Evolutionary conservation across 2,797 vertebrate genomes (phyloP).

Genomic region (Threskiornis aethiopicus): DNA sequence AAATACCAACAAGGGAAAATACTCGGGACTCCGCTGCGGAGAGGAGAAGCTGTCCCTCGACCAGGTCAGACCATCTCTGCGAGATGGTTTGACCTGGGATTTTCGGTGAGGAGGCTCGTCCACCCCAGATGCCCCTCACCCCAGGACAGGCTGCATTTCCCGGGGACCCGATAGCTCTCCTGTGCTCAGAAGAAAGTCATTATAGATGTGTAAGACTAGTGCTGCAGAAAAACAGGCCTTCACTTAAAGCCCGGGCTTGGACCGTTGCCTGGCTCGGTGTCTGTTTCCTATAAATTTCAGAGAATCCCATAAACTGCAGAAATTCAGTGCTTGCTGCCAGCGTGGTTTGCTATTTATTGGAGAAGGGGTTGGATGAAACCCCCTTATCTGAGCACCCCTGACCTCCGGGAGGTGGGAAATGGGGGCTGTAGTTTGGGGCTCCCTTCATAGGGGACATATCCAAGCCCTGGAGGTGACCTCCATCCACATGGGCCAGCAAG

Average conservation of each 20-base stretch:
- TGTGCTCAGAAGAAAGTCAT: not conserved
- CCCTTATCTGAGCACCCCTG: not conserved
- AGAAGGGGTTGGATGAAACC: not conserved
- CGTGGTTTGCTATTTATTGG: not conserved
- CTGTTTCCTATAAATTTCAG: not conserved
- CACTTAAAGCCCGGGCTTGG: not conserved
- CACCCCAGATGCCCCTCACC: not conserved
- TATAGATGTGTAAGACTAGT: not conserved
- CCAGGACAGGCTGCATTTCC: not conserved
- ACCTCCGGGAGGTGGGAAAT: accelerated
- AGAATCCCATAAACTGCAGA: not conserved
- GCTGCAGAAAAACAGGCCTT: not conserved
- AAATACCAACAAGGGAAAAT: not conserved
- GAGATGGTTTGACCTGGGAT: not conserved
- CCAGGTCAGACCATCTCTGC: not conserved
- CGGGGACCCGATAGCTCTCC: not conserved
- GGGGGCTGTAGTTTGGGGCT: not conserved
- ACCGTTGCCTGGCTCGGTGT: not conserved
- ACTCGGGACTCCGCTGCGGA: not conserved
- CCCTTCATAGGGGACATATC: accelerated
- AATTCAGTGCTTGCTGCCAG: not conserved
- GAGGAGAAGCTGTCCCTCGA: not conserved
- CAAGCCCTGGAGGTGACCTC: not conserved
- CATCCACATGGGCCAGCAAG: accelerated
- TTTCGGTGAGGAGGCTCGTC: not conserved